Base-by-base conservation (phyloP, 2,888 invertebrate species). In the Ophonus ardosiacus region DNA sequence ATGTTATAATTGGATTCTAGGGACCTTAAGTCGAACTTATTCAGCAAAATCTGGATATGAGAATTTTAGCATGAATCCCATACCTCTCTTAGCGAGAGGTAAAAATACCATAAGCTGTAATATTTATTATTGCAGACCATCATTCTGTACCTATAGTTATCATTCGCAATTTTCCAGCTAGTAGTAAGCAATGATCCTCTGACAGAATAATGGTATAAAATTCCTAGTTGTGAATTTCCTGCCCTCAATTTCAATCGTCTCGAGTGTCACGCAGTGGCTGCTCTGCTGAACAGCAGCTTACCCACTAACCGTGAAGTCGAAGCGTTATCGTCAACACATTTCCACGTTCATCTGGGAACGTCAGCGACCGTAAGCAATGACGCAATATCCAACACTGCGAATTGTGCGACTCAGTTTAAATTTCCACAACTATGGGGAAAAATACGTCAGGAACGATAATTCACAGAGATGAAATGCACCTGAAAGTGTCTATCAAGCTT, bases 321-420 rank as follows among this genome's bases (percentile, higher is more conserved):
- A 13, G 38, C 82, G 82, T 56, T 82, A 82, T 82, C 82, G 71
- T 80, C 61, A 80, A 59, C 80, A 80, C 80, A 61, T 61, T 80
- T 80, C 61, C 80, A 80, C 40, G 61, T 59, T 80, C 80, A 80
- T 80, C 80, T 38, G 59, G 80, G 17, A 80, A 80, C 80, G 80
- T 80, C 80, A 80, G 61, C 80, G 61, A 61, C 80, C 63, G 61
- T 61, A 80, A 51, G 82, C 82, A 82, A 56, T 71, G 82, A 82
- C 82, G 82, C 71, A 68, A 82, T 71, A 56, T 71, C 38, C 80
- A 59, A 56, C 68, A 24, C 15, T 71, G 71, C 82, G 82, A 38
- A 65, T 18, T 63, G 8, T 81, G 68, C 31, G 31, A 31, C 31
- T 31, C 31, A 31, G 31, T 31, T 31, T 31, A 1, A 31, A 31